A percentile compares a stretch with the other conserved stretches of the same genome.
Evolutionary conservation across 2,888 invertebrate genomes (phyloP).

Genomic region (Tridacna crocea): DNA sequence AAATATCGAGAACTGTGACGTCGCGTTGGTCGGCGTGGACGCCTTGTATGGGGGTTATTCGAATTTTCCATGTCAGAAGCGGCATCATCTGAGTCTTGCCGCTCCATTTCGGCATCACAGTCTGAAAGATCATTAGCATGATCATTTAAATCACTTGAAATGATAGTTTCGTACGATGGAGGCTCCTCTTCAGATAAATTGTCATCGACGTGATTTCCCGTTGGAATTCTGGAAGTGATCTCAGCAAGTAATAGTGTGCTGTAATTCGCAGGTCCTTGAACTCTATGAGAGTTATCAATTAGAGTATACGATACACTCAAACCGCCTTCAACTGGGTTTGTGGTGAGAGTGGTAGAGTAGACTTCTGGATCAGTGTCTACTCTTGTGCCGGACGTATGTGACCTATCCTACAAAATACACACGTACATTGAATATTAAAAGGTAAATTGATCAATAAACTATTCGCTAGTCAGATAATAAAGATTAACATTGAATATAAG

Average conservation of each 20-base stretch:
- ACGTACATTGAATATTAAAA: too few relatives aligned
- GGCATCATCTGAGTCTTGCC: background rate
- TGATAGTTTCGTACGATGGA: slow-evolving; percentile 1
- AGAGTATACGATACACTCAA: slow-evolving; percentile 2
- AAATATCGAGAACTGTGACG: slow-evolving; percentile 22
- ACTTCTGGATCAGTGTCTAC: too few relatives aligned
- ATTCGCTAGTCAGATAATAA: too few relatives aligned
- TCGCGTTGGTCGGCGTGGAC: slow-evolving; percentile 5
- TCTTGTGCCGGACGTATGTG: too few relatives aligned
- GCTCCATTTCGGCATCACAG: background rate
- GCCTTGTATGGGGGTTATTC: background rate
- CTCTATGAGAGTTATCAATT: background rate
- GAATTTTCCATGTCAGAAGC: background rate
- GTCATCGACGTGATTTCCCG: background rate
- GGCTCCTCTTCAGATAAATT: background rate
- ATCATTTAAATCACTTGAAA: slow-evolving; percentile 13
- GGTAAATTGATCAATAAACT: too few relatives aligned
- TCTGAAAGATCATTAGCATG: slow-evolving; percentile 10
- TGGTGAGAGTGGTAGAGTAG: background rate
- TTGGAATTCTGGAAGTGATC: background rate
- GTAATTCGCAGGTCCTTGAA: background rate
- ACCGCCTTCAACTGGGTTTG: background rate
- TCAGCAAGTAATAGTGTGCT: background rate
- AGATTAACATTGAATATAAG: too few relatives aligned
- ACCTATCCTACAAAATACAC: too few relatives aligned